A percentile compares a stretch with the other conserved stretches of the same genome.
These are phyloP conservation scores for Rhopalosiphum nymphaeae DNA, from an alignment of 2,888 invertebrate species.

Conservation along the genomic window DNA sequence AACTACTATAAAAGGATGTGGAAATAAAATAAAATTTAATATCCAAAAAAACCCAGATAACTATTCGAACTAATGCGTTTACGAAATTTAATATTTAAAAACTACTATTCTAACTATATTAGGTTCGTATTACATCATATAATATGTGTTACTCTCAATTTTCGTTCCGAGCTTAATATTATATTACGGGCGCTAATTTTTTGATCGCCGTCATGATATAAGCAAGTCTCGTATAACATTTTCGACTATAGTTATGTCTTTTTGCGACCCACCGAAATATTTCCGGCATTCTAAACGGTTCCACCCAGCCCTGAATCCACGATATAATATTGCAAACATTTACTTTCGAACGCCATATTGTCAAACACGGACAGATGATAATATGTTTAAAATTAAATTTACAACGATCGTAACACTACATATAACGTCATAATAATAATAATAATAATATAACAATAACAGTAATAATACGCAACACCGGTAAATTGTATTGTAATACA, in stretches of 20 bases:
- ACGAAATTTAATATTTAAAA: conserved; percentile 4
- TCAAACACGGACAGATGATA: background rate
- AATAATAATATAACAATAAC: background rate
- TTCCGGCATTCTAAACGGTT: background rate
- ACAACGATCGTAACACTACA: background rate
- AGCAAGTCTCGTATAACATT: background rate
- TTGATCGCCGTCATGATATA: background rate
- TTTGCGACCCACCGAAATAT: background rate
- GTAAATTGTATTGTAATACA: background rate
- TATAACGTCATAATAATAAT: background rate
- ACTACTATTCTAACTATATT: background rate
- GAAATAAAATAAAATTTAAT: background rate
- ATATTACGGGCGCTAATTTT: background rate
- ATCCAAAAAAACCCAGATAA: background rate
- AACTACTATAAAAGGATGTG: background rate
- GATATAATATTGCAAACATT: background rate
- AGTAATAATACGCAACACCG: background rate
- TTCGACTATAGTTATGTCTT: background rate
- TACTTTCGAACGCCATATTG: background rate
- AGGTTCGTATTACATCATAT: background rate
- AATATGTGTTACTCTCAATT: background rate
- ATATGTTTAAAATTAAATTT: background rate
- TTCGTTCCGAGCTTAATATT: background rate
- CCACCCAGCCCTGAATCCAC: background rate
- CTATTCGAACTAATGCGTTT: background rate